Base-by-base conservation (phyloP, 2,113 vertebrate genomes). In the Microcebus ravelobensis region DNA sequence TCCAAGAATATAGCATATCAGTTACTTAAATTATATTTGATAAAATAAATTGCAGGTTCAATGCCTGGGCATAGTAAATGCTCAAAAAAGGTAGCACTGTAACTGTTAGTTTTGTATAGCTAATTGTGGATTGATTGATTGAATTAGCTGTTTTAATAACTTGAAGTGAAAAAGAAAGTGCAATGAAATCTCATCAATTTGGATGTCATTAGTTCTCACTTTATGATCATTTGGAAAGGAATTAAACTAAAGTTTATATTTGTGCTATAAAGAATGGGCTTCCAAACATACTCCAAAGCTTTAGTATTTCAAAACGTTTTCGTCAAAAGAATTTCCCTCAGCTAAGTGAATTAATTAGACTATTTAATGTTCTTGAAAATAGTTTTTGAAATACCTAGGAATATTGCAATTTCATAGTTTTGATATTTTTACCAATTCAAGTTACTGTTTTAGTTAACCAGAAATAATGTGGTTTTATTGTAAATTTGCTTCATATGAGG, bases 391-490 rank as follows among this genome's bases (percentile, higher is more conserved):
- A 94, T 84, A 48, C 12, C 29, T 45, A 79, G 57, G 71, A 67
- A 61, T 79, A 48, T 65, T 87, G 9, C 17, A 91, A 27, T 73
- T 81, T 55, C 42, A 45, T 34, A 91, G 21, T 81, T 90, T 63
- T 79, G 34, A n/a, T 84, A 27, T 50, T 95, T 91, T 80, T 86
- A 77, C 50, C 27, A 23, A 91, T 55, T 95, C 65, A n/a, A n/a
- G 34, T 86, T 45, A 55, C n/a, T 55, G 1, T 90, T 85, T 83
- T 68, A 82, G 25, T 89, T 94, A 81, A 63, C 50, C 29, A 87
- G 45, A 74, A 73, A 81, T 73, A 87, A 73, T 73, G 39, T 73
- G 55, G 11, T 57, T 57, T 91, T 87, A 27, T 61, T 86, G 9
- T 31, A 67, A 36, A 74, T 65, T 91, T 65, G 36, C 45, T 74